phyloP scores from a whole-genome alignment of 2,797 vertebrate species.

The Poecilia wingei region DNA sequence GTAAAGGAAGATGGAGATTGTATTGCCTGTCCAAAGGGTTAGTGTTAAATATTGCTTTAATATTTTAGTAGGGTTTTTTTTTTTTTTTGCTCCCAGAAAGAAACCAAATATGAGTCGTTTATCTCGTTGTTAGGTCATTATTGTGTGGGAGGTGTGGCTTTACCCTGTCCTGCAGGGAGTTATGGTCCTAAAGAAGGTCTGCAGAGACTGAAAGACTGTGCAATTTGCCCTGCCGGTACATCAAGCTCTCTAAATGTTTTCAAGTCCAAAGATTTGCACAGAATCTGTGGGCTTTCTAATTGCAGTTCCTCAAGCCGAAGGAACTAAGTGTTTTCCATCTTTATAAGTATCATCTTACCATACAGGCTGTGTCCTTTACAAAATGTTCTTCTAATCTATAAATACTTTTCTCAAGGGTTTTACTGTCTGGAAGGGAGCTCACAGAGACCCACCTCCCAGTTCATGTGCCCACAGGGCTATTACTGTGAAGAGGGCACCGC shows the following conservation, averaged over 20 bases:
- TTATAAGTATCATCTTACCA: constrained; percentile 1
- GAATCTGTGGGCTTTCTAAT: background rate
- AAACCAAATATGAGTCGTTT: background rate
- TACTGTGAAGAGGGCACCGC: constrained; percentile 86
- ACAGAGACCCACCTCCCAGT: constrained; percentile 79
- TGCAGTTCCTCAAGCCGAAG: background rate
- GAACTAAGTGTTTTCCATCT: background rate
- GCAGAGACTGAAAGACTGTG: constrained; percentile 74
- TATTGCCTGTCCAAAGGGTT: constrained; percentile 77
- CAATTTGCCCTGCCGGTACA: constrained; percentile 83
- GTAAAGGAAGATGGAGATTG: constrained; percentile 63
- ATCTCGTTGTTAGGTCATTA: constrained; percentile 78
- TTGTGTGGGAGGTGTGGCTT: constrained; percentile 72
- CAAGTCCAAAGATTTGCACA: background rate
- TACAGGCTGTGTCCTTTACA: background rate
- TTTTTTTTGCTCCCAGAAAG: background rate
- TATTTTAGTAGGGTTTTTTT: background rate
- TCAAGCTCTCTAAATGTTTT: background rate
- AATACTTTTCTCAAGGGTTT: constrained; percentile 79
- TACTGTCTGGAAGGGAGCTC: constrained; percentile 86
- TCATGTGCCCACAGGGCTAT: constrained; percentile 85
- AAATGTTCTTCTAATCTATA: constrained; percentile 31
- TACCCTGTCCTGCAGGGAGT: constrained; percentile 82
- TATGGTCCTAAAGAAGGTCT: constrained; percentile 79
- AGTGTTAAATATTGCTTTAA: constrained; percentile 27